Conservation (phyloP, 2,113 vertebrate genomes). For the Oenanthe melanoleuca region DNA sequence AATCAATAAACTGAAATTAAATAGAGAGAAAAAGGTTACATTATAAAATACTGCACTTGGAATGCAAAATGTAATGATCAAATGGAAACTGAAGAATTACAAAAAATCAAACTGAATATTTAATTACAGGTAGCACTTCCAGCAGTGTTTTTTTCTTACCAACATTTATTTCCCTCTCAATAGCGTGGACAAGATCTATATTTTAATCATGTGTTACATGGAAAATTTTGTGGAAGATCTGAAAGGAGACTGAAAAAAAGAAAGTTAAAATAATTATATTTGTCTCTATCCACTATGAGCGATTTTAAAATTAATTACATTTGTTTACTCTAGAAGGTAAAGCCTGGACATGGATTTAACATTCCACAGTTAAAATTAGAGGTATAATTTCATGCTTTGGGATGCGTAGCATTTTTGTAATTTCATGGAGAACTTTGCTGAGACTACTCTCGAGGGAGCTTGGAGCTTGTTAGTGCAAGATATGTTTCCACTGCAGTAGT, state of each 20-base stretch:
- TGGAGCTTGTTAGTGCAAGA: background rate
- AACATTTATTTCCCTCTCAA: background rate
- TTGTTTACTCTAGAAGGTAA: background rate
- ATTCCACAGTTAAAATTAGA: background rate
- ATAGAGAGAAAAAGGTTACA: background rate
- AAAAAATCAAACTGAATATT: background rate
- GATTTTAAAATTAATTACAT: background rate
- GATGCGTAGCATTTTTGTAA: background rate
- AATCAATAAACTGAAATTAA: background rate
- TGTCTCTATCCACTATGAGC: background rate
- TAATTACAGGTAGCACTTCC: background rate
- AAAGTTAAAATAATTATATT: background rate
- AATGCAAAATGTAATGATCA: background rate
- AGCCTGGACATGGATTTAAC: background rate
- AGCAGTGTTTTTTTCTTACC: background rate
- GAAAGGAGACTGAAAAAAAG: background rate
- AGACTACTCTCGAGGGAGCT: background rate
- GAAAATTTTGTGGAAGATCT: background rate
- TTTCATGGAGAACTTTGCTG: background rate
- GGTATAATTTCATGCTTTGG: background rate
- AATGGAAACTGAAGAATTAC: background rate
- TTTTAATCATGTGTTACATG: background rate
- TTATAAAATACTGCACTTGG: background rate
- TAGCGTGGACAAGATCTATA: background rate
- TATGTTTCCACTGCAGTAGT: background rate